Evolutionary conservation across 2,797 vertebrate genomes (phyloP).

Genomic region (Manis crassicaudata): DNA sequence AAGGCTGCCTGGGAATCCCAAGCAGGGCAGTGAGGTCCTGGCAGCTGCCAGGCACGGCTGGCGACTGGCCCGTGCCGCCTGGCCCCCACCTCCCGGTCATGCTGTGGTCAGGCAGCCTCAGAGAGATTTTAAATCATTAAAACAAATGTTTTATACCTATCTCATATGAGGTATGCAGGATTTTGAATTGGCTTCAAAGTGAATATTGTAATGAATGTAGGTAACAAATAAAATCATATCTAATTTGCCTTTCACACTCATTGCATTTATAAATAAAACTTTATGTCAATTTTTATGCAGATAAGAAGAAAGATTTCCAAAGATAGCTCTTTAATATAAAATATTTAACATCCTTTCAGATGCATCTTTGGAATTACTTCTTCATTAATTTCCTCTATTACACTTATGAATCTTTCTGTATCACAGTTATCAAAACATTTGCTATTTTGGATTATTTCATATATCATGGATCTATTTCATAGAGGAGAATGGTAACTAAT

Average conservation of each 20-base stretch:
- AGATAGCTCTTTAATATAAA: not conserved
- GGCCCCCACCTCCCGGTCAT: not conserved
- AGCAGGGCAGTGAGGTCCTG: not conserved
- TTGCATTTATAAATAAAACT: not conserved
- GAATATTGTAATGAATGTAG: not conserved
- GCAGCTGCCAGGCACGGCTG: slow-evolving; percentile 63
- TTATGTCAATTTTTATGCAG: not conserved
- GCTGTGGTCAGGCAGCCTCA: slow-evolving; percentile 1
- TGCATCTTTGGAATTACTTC: not conserved
- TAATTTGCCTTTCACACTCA: not conserved
- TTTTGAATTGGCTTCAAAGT: not conserved
- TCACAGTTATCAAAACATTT: not conserved
- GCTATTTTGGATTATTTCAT: not conserved
- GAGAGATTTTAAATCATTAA: not conserved
- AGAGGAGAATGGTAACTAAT: not conserved
- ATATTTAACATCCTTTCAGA: not conserved
- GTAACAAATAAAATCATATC: not conserved
- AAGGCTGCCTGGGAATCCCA: slow-evolving; percentile 9
- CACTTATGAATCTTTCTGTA: not conserved
- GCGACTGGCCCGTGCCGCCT: not conserved
- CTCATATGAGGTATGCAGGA: not conserved
- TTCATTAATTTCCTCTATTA: not conserved
- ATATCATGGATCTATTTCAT: not conserved
- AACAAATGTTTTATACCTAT: not conserved
- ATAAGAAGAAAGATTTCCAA: not conserved